Percentiles rank a stretch among this genome's conserved stretches.
Conservation (phyloP, 2,113 vertebrate species). For the Heterocephalus glaber region DNA sequence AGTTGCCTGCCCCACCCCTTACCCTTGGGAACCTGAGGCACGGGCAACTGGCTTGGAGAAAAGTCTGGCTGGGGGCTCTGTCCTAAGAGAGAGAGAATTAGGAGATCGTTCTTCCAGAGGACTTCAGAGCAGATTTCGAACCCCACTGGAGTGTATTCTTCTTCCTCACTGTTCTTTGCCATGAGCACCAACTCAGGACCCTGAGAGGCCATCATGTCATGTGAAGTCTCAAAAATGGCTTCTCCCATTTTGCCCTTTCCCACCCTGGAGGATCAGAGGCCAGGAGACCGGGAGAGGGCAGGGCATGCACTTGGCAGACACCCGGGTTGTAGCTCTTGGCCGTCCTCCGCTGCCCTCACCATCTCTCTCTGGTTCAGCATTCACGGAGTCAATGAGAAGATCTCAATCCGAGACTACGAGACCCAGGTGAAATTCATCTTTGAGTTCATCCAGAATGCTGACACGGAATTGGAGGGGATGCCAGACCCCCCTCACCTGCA, state of each 20-base stretch:
- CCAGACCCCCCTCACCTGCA: conserved; percentile 86
- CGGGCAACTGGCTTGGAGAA: background rate
- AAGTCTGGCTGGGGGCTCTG: background rate
- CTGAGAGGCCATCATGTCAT: background rate
- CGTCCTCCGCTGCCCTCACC: background rate
- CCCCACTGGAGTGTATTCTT: background rate
- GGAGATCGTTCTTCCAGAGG: background rate
- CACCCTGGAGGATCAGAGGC: background rate
- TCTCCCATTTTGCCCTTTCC: background rate
- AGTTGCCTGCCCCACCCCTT: background rate
- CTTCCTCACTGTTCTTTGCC: background rate
- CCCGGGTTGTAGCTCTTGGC: background rate
- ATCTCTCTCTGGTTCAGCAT: conserved; percentile 83
- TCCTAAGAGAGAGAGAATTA: conserved; percentile 23
- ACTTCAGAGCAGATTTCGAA: background rate
- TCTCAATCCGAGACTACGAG: conserved; percentile 91
- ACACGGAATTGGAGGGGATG: conserved; percentile 80
- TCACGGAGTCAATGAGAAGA: conserved; percentile 95
- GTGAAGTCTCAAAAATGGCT: background rate
- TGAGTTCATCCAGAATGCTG: conserved; percentile 93
- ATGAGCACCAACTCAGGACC: background rate
- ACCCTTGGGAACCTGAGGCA: background rate
- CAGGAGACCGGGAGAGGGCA: background rate
- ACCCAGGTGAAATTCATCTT: conserved; percentile 91
- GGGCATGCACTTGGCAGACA: background rate